A percentile compares a stretch with the other conserved stretches of the same genome.
Evolutionary conservation across 2,888 invertebrate species (phyloP).

Genomic region (Rhaphigaster nebulosa): DNA sequence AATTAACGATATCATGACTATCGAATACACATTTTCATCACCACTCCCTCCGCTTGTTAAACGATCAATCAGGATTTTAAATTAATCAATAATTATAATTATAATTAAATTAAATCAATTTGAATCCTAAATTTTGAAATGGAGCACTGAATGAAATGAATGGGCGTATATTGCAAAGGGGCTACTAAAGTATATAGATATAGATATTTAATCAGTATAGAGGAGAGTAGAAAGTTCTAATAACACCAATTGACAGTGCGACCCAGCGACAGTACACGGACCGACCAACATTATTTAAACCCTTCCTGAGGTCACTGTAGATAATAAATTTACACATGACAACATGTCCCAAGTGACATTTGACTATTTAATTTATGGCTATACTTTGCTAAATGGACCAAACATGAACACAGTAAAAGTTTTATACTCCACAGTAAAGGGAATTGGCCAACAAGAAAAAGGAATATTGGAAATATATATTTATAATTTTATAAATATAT

Average conservation of each 20-base stretch:
- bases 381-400: background rate
- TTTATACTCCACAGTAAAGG: background rate
- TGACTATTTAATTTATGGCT: background rate
- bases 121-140: too few relatives aligned
- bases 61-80: too few relatives aligned
- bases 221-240: background rate
- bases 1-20: too few relatives aligned
- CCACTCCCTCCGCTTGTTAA: too few relatives aligned
- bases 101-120: too few relatives aligned
- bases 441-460: background rate
- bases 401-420: background rate
- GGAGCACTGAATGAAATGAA: too few relatives aligned
- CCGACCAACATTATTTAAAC: background rate
- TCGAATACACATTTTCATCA: too few relatives aligned
- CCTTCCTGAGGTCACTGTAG: background rate
- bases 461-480: too few relatives aligned
- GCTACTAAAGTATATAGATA: background rate
- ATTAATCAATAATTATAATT: too few relatives aligned
- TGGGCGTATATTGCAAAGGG: background rate
- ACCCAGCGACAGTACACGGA: background rate
- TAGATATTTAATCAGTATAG: background rate
- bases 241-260: background rate
- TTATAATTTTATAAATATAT: too few relatives aligned
- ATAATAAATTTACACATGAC: background rate
- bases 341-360: background rate